A percentile compares a stretch with the other conserved stretches of the same genome.
These are phyloP conservation scores for Atlantisia rogersi DNA, from an alignment of 2,113 vertebrate genomes.

Conservation along the genomic window DNA sequence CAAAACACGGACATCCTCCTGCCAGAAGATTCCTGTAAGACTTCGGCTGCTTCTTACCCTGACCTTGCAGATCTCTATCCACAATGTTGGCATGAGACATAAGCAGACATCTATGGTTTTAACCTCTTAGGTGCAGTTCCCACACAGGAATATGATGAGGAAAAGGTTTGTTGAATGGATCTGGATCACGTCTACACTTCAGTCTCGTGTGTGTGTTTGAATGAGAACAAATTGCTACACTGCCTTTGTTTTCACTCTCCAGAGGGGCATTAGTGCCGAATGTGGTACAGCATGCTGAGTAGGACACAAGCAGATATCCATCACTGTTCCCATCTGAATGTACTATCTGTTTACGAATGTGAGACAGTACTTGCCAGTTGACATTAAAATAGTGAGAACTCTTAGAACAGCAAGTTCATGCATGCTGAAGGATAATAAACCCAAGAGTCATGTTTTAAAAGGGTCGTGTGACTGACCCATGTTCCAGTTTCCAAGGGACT, in stretches of 20 bases:
- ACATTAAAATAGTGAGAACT: background rate
- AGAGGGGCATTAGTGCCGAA: background rate
- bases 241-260: background rate
- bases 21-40: too few relatives aligned
- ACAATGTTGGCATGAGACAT: too few relatives aligned
- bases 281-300: background rate
- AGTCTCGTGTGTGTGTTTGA: background rate
- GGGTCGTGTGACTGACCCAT: background rate
- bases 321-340: background rate
- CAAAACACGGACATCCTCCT: too few relatives aligned
- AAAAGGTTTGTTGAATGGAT: background rate
- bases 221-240: background rate
- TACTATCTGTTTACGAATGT: background rate
- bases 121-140: too few relatives aligned
- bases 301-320: background rate
- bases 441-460: background rate
- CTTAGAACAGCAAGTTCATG: background rate
- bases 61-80: too few relatives aligned
- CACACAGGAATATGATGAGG: background rate
- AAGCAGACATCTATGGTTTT: too few relatives aligned
- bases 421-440: background rate
- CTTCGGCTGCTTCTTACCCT: too few relatives aligned
- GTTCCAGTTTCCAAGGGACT: background rate
- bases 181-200: background rate
- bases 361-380: background rate